phyloP scores from a whole-genome alignment of 1,140 invertebrate species.

The Meloidogyne exigua region DNA sequence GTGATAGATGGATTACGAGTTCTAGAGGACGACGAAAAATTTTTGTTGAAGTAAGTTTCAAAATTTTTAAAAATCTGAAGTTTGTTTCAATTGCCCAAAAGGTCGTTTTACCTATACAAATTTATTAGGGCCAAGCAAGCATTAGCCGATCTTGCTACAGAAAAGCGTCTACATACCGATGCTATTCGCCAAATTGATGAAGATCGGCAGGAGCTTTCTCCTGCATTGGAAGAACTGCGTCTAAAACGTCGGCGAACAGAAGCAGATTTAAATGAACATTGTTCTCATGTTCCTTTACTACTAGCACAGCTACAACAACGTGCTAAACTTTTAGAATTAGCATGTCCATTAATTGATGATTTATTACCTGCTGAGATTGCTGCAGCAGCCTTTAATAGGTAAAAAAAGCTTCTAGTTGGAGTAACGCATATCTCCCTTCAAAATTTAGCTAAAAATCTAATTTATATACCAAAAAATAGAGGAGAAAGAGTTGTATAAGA shows the following conservation, averaged over 20 bases:
- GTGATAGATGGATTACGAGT: conserved; percentile 11
- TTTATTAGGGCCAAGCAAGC: conserved; percentile 26
- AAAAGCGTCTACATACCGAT: conserved; percentile 35
- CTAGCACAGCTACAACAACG: conserved; percentile 12
- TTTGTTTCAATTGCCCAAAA: too few species aligned
- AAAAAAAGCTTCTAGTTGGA: neutral
- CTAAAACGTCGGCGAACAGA: conserved; percentile 20
- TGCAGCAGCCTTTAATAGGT: neutral
- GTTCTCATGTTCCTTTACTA: conserved; percentile 6
- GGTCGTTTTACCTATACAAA: too few species aligned
- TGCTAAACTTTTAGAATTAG: conserved; percentile 13
- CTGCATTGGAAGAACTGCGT: conserved; percentile 9
- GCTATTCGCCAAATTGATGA: conserved; percentile 37
- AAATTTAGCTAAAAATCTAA: neutral
- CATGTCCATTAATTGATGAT: conserved; percentile 15
- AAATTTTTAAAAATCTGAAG: too few species aligned
- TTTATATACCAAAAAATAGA: too few species aligned
- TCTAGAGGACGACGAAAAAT: conserved; percentile 5
- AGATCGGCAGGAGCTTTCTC: conserved; percentile 9
- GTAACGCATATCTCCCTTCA: neutral
- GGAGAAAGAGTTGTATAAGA: too few species aligned
- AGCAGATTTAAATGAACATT: conserved; percentile 14
- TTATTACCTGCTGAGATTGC: conserved; percentile 14
- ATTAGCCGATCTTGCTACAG: conserved; percentile 36
- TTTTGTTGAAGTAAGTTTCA: conserved; percentile 2